These are phyloP conservation scores for Sitta carolinensis DNA, from an alignment of 2,797 vertebrate genomes.

Conservation along the genomic window DNA sequence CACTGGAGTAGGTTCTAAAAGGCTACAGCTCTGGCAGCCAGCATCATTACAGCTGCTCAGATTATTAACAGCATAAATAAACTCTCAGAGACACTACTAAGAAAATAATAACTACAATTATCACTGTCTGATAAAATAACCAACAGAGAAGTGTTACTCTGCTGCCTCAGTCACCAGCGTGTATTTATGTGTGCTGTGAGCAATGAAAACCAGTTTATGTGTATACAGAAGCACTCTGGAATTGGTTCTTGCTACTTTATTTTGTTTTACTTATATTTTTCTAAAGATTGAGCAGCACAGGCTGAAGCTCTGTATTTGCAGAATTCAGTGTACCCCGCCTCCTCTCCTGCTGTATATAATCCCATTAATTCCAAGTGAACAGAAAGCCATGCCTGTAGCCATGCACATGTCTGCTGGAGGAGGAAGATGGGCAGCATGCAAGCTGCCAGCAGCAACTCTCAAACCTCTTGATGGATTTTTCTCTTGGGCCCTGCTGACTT, in stretches of 20 bases:
- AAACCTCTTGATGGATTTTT: not conserved
- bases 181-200: not conserved
- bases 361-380: conserved; percentile 47
- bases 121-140: conserved; percentile 61
- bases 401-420: not conserved
- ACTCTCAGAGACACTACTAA: conserved; percentile 64
- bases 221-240: conserved; percentile 13
- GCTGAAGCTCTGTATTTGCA: not conserved
- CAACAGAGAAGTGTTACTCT: conserved; percentile 46
- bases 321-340: not conserved
- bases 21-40: conserved; percentile 33
- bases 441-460: not conserved
- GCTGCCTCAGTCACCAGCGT: not conserved
- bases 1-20: conserved; percentile 40
- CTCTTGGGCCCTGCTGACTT: not conserved
- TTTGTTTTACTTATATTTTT: conserved; percentile 1
- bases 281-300: conserved; percentile 16
- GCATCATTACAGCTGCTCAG: conserved; percentile 46
- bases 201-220: conserved; percentile 37
- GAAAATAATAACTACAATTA: conserved; percentile 59
- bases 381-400: not conserved
- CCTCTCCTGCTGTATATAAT: not conserved
- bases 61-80: conserved; percentile 67
- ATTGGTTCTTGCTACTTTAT: conserved; percentile 17
- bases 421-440: not conserved